A percentile compares a stretch with the other conserved stretches of the same genome.
Conservation (phyloP, 1,140 invertebrate genomes). For the Cyclargus thomasi region DNA sequence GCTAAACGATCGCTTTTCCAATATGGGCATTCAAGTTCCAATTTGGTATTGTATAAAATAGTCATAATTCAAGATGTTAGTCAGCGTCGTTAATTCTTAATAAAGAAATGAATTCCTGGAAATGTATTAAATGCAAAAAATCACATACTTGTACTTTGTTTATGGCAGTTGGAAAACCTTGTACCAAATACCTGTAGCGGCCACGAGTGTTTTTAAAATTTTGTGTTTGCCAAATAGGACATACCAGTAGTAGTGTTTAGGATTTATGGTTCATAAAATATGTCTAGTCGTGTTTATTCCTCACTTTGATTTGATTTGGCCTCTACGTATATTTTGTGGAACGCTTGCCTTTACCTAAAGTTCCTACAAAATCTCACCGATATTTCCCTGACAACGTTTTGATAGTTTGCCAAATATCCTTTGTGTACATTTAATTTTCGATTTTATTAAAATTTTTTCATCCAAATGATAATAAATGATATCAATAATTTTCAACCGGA, state of each 20-base stretch:
- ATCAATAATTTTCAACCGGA: no score
- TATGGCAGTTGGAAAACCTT: not conserved
- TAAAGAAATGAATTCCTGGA: no score
- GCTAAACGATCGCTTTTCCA: not conserved
- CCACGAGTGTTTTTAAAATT: not conserved
- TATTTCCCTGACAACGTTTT: no score
- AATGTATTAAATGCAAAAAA: not conserved
- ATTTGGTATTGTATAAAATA: not conserved
- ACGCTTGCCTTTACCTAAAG: no score
- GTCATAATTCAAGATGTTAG: not conserved
- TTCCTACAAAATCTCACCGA: no score
- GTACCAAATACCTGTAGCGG: no score
- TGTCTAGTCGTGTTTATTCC: not conserved
- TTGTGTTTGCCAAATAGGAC: conserved; percentile 18
- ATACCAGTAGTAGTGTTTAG: not conserved
- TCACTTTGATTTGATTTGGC: no score
- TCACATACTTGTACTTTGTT: not conserved
- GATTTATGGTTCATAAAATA: not conserved
- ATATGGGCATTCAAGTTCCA: not conserved
- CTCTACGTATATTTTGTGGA: no score
- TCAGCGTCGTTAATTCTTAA: not conserved
- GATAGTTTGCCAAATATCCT: no score
- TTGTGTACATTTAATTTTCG: no score
- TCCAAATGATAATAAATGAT: no score
- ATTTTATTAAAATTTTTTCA: no score